These are phyloP conservation scores for Sardinella longiceps DNA, from an alignment of 2,797 vertebrate genomes.

Conservation along the genomic window DNA sequence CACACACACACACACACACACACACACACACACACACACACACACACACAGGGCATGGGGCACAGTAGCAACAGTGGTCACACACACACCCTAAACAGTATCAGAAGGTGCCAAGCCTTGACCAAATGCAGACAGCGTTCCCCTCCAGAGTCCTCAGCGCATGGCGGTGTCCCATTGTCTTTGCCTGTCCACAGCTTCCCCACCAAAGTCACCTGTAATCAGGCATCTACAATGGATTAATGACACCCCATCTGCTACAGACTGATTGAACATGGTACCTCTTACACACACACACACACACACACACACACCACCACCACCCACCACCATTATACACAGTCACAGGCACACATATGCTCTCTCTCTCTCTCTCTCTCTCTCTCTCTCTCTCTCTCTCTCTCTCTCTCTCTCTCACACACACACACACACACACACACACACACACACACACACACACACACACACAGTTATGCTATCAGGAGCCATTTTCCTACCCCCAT, in stretches of 20 bases:
- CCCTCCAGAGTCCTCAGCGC: neutral
- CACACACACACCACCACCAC: neutral
- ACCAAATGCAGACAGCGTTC: neutral
- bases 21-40: no score
- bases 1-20: no score
- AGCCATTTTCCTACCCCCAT: slow-evolving; percentile 45
- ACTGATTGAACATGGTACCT: slow-evolving; percentile 72
- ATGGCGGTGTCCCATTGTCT: neutral
- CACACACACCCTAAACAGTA: neutral
- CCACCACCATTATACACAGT: neutral
- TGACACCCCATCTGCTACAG: slow-evolving; percentile 72
- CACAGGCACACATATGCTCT: neutral
- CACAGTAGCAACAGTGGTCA: neutral
- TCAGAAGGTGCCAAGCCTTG: neutral
- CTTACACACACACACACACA: slow-evolving; percentile 19
- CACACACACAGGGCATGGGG: no score
- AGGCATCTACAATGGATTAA: slow-evolving; percentile 82
- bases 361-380: no score
- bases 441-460: slow-evolving; percentile 28
- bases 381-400: no score
- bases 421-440: neutral
- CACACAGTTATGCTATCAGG: slow-evolving; percentile 24
- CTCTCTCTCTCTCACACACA: neutral
- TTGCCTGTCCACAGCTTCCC: slow-evolving; percentile 49
- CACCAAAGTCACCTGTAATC: slow-evolving; percentile 80